These are phyloP conservation scores for Temnothorax unifasciatus DNA, from an alignment of 2,888 invertebrate genomes.

Conservation along the genomic window DNA sequence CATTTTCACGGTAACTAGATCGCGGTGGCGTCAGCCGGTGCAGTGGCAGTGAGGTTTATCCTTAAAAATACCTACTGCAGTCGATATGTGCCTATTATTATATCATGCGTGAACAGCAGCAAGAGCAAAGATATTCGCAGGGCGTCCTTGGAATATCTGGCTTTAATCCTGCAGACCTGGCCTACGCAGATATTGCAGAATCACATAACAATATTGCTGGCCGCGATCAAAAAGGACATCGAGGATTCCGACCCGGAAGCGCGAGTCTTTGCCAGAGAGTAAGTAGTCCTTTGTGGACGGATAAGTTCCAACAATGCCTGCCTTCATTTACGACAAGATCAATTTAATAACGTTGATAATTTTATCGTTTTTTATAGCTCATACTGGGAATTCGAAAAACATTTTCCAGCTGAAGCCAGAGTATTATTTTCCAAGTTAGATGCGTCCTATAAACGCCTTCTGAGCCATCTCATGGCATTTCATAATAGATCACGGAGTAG, in stretches of 20 bases:
- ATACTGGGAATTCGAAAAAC: too few species aligned
- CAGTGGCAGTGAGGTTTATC: constrained; percentile 95
- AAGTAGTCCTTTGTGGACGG: constrained; percentile 76
- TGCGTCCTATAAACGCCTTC: too few species aligned
- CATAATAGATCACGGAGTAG: too few species aligned
- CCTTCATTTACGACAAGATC: neutral
- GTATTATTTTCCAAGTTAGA: too few species aligned
- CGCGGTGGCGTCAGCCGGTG: constrained; percentile 96
- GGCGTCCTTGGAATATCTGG: constrained; percentile 93
- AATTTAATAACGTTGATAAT: constrained; percentile 24
- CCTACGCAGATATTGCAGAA: constrained; percentile 93
- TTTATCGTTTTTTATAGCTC: constrained; percentile 88
- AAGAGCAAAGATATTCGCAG: constrained; percentile 97
- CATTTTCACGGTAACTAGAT: constrained; percentile 87
- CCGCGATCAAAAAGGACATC: constrained; percentile 94
- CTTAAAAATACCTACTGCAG: constrained; percentile 94
- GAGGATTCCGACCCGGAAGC: constrained; percentile 98
- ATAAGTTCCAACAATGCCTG: neutral
- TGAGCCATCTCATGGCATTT: too few species aligned
- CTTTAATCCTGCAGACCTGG: constrained; percentile 95
- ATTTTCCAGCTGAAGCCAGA: too few species aligned
- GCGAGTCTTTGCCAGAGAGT: constrained; percentile 93
- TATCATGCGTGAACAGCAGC: constrained; percentile 91
- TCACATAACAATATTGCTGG: constrained; percentile 92
- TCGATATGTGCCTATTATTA: constrained; percentile 93